Evolutionary conservation across 2,113 vertebrate species (phyloP).

Genomic region (Pluvialis apricaria): DNA sequence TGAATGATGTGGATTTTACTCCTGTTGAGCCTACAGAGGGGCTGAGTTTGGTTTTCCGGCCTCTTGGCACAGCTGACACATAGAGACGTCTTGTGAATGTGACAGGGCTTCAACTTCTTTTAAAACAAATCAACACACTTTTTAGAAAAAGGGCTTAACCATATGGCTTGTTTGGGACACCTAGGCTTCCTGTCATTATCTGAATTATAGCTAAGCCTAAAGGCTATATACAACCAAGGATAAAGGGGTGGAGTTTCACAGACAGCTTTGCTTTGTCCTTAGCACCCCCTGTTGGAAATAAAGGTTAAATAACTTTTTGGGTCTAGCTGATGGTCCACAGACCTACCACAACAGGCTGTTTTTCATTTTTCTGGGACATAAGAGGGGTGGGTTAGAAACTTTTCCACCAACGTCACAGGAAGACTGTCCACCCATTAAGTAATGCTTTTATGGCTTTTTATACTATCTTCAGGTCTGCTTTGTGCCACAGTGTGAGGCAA

Average conservation of each 20-base stretch:
- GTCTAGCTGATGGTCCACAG: background rate
- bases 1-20: background rate
- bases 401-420: background rate
- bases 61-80: background rate
- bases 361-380: background rate
- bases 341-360: fast-evolving
- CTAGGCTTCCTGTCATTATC: background rate
- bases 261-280: background rate
- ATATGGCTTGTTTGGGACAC: background rate
- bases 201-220: background rate
- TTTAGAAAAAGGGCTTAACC: background rate
- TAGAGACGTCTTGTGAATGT: background rate
- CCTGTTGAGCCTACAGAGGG: background rate
- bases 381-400: background rate
- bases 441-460: background rate
- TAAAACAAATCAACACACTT: background rate
- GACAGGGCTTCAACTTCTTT: background rate
- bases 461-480: background rate
- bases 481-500: background rate
- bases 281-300: background rate
- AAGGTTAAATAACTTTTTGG: background rate
- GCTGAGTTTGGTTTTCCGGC: background rate
- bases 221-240: background rate
- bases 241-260: background rate
- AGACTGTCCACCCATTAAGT: background rate